These are phyloP conservation scores for Anas platyrhynchos DNA, from an alignment of 2,113 vertebrate genomes.

Conservation along the genomic window DNA sequence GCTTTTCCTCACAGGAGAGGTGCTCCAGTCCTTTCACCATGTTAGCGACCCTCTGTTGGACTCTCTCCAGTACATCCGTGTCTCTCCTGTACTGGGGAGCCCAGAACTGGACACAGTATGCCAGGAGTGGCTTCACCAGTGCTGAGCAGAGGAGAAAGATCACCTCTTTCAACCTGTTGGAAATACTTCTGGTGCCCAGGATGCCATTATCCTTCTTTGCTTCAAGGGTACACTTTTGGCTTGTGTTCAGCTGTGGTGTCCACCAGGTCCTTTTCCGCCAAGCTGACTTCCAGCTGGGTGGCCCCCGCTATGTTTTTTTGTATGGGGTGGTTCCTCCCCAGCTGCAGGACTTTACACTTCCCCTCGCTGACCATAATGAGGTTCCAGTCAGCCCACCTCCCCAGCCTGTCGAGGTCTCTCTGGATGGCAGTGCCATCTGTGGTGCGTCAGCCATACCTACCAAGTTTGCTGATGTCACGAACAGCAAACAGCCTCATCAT, in stretches of 20 bases:
- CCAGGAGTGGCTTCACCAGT: not conserved
- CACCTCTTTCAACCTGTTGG: not conserved
- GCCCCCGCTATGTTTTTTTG: not conserved
- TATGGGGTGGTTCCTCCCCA: not conserved
- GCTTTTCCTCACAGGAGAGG: not conserved
- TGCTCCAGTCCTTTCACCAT: not conserved
- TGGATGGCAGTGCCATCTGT: not conserved
- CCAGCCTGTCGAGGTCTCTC: not conserved
- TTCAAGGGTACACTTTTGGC: not conserved
- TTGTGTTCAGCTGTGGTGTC: not conserved
- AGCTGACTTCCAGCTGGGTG: not conserved
- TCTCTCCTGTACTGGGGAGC: not conserved
- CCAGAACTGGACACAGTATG: not conserved
- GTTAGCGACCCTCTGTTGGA: not conserved
- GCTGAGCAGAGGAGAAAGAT: not conserved
- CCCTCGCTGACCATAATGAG: not conserved
- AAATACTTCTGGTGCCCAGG: not conserved
- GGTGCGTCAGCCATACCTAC: no score
- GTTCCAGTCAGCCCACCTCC: not conserved
- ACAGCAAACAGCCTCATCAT: no score
- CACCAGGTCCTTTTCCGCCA: not conserved
- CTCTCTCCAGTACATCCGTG: not conserved
- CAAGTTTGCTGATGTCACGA: no score
- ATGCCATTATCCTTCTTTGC: not conserved
- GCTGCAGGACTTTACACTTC: not conserved